These are phyloP conservation scores for Wiebesia pumilae DNA, from an alignment of 1,140 invertebrate genomes.

Conservation along the genomic window DNA sequence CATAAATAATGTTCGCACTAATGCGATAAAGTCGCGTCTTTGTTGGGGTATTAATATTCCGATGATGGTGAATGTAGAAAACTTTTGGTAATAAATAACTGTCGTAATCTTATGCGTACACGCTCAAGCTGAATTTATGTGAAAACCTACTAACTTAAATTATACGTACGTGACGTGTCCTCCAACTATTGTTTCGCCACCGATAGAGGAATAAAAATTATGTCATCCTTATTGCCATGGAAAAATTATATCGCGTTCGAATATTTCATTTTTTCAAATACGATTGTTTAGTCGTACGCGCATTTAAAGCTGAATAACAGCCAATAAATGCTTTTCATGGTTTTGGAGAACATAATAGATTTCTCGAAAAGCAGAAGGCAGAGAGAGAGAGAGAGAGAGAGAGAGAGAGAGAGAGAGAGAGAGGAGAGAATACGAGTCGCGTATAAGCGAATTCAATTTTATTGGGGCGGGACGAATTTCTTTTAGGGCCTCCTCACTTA, in stretches of 20 bases:
- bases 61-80: neutral
- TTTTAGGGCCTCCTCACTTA: constrained; percentile 55
- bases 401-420: constrained; percentile 14
- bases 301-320: neutral
- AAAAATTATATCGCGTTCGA: too few species aligned
- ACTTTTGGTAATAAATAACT: constrained; percentile 15
- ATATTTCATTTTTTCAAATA: too few species aligned
- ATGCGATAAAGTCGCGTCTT: neutral
- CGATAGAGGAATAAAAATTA: too few species aligned
- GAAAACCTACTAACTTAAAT: neutral
- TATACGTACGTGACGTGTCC: neutral
- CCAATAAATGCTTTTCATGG: too few species aligned
- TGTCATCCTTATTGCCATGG: too few species aligned
- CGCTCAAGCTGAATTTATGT: neutral
- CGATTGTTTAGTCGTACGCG: too few species aligned
- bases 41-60: neutral
- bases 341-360: neutral
- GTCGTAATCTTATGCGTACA: neutral
- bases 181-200: neutral
- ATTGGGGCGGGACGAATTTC: constrained; percentile 51
- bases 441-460: constrained; percentile 5
- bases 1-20: neutral
- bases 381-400: neutral
- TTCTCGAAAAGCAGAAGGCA: too few species aligned
- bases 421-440: neutral